Evolutionary conservation across 2,113 vertebrate genomes (phyloP).

Genomic region (Garra rufa): DNA sequence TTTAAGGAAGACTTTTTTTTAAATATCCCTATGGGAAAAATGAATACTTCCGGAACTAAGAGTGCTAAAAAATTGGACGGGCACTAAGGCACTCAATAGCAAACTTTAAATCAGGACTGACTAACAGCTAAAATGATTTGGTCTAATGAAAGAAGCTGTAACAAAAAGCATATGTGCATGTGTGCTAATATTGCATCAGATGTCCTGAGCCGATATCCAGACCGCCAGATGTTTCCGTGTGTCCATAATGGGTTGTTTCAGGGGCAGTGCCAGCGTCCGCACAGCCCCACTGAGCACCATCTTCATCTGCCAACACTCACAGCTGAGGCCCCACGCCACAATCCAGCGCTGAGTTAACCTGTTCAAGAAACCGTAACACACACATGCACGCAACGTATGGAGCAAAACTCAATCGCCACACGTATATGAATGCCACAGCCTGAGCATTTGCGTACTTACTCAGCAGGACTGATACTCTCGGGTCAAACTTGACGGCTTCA

Average conservation of each 20-base stretch:
- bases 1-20: neutral
- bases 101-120: neutral
- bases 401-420: neutral
- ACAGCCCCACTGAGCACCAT: constrained; percentile 53
- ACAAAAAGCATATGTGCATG: constrained; percentile 14
- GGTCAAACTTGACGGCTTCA: neutral
- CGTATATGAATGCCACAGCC: neutral
- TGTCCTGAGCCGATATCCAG: constrained; percentile 39
- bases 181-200: constrained; percentile 20
- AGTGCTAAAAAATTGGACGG: neutral
- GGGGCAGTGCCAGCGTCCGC: constrained; percentile 55
- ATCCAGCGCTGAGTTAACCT: constrained; percentile 26
- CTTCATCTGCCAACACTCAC: constrained; percentile 58
- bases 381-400: neutral
- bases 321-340: constrained; percentile 51
- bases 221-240: constrained; percentile 64
- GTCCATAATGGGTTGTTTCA: constrained; percentile 61
- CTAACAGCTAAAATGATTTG: neutral
- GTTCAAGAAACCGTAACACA: neutral
- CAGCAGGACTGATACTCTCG: neutral
- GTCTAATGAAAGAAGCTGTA: neutral
- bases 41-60: neutral
- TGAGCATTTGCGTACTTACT: neutral
- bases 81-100: neutral
- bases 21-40: neutral